Percentiles rank a stretch among this genome's conserved stretches.
These are phyloP conservation scores for Clitarchus hookeri DNA, from an alignment of 2,888 invertebrate genomes.

Conservation along the genomic window DNA sequence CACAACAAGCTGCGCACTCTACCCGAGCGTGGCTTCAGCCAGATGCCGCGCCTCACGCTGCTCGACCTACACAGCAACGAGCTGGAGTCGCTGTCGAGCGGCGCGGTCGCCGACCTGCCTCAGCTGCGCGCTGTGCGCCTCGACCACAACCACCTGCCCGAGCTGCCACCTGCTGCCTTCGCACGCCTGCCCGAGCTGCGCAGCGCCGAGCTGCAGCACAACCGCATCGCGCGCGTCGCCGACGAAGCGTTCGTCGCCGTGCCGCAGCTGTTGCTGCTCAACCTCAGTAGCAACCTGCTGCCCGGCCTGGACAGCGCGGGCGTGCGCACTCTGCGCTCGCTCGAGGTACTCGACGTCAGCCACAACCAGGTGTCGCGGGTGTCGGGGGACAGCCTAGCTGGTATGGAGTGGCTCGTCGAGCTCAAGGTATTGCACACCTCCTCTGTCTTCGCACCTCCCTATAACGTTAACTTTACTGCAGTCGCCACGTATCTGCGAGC, in stretches of 20 bases:
- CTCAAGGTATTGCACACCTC: conserved; percentile 60
- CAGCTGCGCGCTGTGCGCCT: conserved; percentile 69
- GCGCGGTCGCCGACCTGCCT: conserved; percentile 71
- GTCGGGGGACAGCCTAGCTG: conserved; percentile 66
- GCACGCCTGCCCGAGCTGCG: conserved; percentile 74
- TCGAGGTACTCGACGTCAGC: conserved; percentile 85
- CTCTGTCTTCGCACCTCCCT: background rate
- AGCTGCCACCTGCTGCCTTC: conserved; percentile 74
- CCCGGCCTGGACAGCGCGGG: conserved; percentile 75
- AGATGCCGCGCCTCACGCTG: conserved; percentile 70
- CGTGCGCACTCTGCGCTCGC: conserved; percentile 70
- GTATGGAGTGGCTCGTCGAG: conserved; percentile 86
- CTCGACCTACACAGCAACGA: conserved; percentile 83
- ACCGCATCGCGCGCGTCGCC: conserved; percentile 73
- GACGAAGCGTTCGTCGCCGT: conserved; percentile 76
- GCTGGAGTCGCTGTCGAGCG: conserved; percentile 72
- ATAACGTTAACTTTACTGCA: too few relatives aligned
- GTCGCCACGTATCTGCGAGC: too few relatives aligned
- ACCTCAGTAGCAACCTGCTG: conserved; percentile 81
- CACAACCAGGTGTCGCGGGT: conserved; percentile 75
- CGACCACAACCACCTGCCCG: conserved; percentile 55
- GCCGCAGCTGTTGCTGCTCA: conserved; percentile 78
- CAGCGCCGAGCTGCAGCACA: conserved; percentile 79
- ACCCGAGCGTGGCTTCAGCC: conserved; percentile 71
- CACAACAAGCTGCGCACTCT: conserved; percentile 75